These are phyloP conservation scores for Drosophila rubida DNA, from an alignment of 2,888 invertebrate species.

Conservation along the genomic window DNA sequence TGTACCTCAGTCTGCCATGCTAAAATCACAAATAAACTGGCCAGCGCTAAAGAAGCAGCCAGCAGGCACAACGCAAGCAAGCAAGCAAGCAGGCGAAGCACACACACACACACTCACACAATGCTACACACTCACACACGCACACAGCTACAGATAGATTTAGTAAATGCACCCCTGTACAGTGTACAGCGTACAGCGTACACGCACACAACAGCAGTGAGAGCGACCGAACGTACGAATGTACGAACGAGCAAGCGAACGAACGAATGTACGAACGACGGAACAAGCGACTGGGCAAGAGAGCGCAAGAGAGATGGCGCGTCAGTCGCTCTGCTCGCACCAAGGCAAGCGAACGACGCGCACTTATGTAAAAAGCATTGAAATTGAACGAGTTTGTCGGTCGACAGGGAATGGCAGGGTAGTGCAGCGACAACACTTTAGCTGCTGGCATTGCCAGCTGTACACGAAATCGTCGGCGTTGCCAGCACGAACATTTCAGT, in stretches of 20 bases:
- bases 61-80: constrained; percentile 63
- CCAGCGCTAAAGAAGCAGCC: constrained; percentile 82
- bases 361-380: constrained; percentile 78
- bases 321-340: constrained; percentile 33
- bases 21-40: constrained; percentile 84
- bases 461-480: constrained; percentile 46
- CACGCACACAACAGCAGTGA: constrained; percentile 43
- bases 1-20: constrained; percentile 82
- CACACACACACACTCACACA: constrained; percentile 24
- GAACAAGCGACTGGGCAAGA: constrained; percentile 8
- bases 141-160: constrained; percentile 31
- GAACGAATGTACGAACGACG: constrained; percentile 8
- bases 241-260: background rate
- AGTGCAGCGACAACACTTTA: constrained; percentile 38
- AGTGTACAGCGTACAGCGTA: constrained; percentile 28
- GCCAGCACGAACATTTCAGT: constrained; percentile 59
- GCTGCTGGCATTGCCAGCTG: constrained; percentile 59
- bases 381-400: constrained; percentile 76
- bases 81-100: constrained; percentile 39
- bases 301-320: background rate
- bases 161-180: constrained; percentile 76
- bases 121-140: constrained; percentile 10
- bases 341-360: constrained; percentile 53
- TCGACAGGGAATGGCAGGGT: constrained; percentile 31
- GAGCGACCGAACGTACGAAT: constrained; percentile 18